phyloP scores from a whole-genome alignment of 2,113 vertebrate species.

The Lontra canadensis region DNA sequence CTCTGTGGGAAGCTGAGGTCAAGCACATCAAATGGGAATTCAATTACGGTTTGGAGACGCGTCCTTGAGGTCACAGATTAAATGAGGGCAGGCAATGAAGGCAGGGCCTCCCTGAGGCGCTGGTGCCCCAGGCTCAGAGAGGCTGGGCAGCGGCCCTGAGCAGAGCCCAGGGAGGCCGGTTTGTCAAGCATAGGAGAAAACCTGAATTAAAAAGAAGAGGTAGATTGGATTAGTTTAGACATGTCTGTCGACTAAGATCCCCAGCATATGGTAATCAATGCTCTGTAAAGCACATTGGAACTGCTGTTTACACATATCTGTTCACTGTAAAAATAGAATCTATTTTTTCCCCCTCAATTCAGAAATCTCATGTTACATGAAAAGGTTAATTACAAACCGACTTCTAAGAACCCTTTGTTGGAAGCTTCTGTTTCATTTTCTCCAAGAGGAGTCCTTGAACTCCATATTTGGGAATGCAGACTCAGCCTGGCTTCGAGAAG shows the following conservation, averaged over 20 bases:
- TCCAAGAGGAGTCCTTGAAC: background rate
- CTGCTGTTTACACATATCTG: background rate
- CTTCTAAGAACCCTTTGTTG: slow-evolving; percentile 46
- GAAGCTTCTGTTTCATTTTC: slow-evolving; percentile 53
- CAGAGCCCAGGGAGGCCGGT: background rate
- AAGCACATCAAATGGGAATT: slow-evolving; percentile 53
- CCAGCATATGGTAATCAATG: background rate
- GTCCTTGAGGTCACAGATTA: background rate
- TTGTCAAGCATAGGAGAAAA: background rate
- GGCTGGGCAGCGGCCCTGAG: rapidly evolving
- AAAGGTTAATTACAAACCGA: slow-evolving; percentile 54
- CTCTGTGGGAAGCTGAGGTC: slow-evolving; percentile 7
- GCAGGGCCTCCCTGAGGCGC: background rate
- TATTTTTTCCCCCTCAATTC: background rate
- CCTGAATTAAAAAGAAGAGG: background rate
- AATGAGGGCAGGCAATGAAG: background rate
- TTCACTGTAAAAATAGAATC: slow-evolving; percentile 42
- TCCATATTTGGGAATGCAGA: slow-evolving; percentile 36
- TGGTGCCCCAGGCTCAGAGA: background rate
- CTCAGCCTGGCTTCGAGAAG: background rate
- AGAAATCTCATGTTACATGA: slow-evolving; percentile 60
- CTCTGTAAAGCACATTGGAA: background rate
- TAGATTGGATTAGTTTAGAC: background rate
- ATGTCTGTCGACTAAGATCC: background rate
- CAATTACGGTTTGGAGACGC: slow-evolving; percentile 49